Conservation (phyloP, 2,113 vertebrate genomes). For the Sinocyclocheilus rhinocerous region DNA sequence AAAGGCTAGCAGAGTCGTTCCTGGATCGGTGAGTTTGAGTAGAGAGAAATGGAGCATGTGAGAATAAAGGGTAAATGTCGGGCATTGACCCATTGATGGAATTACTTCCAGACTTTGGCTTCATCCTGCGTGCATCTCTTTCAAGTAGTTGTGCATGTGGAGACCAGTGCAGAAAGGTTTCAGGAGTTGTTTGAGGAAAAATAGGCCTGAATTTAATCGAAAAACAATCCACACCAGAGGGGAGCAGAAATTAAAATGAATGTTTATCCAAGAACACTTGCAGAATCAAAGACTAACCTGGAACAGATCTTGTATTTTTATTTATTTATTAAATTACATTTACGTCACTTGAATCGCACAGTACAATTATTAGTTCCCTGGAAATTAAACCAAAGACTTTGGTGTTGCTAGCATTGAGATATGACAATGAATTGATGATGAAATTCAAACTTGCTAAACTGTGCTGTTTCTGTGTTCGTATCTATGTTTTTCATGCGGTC, state of each 20-base stretch:
- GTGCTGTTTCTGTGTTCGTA: background rate
- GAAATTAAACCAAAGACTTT: background rate
- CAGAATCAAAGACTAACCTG: background rate
- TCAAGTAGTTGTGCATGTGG: slow-evolving; percentile 31
- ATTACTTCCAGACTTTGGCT: slow-evolving; percentile 68
- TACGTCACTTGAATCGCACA: background rate
- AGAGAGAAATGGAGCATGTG: slow-evolving; percentile 6
- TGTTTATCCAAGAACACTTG: background rate
- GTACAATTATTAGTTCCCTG: too few species aligned
- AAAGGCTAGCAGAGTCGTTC: background rate
- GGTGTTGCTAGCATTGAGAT: background rate
- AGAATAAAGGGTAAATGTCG: slow-evolving; percentile 47
- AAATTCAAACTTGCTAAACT: background rate
- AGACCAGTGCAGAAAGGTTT: slow-evolving; percentile 20
- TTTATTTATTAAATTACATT: background rate
- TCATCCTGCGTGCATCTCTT: slow-evolving; percentile 29
- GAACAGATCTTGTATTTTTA: background rate
- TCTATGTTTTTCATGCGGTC: background rate
- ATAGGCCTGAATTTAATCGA: background rate
- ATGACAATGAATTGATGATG: background rate
- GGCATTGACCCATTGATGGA: slow-evolving; percentile 55
- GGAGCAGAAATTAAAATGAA: slow-evolving; percentile 3
- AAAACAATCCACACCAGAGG: background rate
- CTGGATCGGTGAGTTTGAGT: background rate
- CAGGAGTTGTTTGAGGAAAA: background rate